Evolutionary conservation across 2,113 vertebrate genomes (phyloP).

Genomic region (Dinomys branickii): DNA sequence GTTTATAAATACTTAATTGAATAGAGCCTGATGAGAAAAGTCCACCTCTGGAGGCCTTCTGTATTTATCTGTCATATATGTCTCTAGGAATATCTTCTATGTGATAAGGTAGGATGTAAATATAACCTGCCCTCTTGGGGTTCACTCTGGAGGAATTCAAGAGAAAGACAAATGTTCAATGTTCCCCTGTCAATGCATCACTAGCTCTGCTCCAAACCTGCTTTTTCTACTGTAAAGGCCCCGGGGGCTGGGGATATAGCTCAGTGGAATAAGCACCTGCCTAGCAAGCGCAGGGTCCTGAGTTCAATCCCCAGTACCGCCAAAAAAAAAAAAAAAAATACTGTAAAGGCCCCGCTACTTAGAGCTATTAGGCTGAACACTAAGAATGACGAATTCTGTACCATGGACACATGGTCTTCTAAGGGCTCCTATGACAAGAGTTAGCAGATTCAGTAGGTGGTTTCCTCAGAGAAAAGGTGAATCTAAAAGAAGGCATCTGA

Average conservation of each 20-base stretch:
- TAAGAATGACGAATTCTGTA: neutral
- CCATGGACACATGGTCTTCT: neutral
- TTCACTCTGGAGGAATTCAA: neutral
- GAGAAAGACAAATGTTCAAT: neutral
- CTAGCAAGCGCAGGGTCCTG: no score
- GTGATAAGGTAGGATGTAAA: neutral
- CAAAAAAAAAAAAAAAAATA: no score
- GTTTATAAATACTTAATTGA: constrained; percentile 62
- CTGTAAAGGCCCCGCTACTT: neutral
- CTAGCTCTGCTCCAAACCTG: neutral
- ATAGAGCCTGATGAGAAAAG: constrained; percentile 30
- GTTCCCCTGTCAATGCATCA: neutral
- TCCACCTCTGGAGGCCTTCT: constrained; percentile 10
- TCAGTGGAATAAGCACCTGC: no score
- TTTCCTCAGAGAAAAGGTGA: neutral
- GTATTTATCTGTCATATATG: neutral
- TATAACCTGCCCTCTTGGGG: neutral
- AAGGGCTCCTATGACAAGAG: neutral
- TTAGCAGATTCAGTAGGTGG: neutral
- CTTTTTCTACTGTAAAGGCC: neutral
- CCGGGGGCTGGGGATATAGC: no score
- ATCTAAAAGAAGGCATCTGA: neutral
- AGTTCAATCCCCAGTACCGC: no score
- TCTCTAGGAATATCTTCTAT: neutral
- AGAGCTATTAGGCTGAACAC: neutral